A percentile compares a stretch with the other conserved stretches of the same genome.
phyloP scores from a whole-genome alignment of 1,140 invertebrate species.

The Arctopsyche grandis region DNA sequence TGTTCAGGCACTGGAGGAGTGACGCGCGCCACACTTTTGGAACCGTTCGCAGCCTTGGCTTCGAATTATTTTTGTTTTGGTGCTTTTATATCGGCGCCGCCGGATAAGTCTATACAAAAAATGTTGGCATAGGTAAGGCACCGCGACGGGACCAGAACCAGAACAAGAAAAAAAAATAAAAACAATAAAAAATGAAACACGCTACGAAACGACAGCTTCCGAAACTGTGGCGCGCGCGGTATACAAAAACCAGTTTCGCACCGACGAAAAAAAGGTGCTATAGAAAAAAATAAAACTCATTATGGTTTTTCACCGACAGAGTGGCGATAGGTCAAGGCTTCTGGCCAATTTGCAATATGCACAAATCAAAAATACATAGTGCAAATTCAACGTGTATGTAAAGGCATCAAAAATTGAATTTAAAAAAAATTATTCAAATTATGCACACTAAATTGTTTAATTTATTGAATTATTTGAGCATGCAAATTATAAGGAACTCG shows the following conservation, averaged over 20 bases:
- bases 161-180: not conserved
- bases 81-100: conserved; percentile 4
- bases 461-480: not conserved
- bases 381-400: no score
- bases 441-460: no score
- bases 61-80: conserved; percentile 29
- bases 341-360: no score
- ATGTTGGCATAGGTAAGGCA: conserved; percentile 53
- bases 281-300: conserved; percentile 7
- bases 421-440: no score
- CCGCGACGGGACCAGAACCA: not conserved
- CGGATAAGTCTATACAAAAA: conserved; percentile 35
- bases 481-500: not conserved
- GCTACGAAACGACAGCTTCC: no score
- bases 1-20: no score
- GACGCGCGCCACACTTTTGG: not conserved
- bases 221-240: no score
- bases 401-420: no score
- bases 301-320: not conserved
- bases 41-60: conserved; percentile 6
- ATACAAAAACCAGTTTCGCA: no score
- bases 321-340: no score
- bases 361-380: no score
- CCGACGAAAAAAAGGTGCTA: not conserved
- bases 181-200: not conserved